phyloP scores from a whole-genome alignment of 2,113 vertebrate genomes.

The human (Homo sapiens) region DNA sequence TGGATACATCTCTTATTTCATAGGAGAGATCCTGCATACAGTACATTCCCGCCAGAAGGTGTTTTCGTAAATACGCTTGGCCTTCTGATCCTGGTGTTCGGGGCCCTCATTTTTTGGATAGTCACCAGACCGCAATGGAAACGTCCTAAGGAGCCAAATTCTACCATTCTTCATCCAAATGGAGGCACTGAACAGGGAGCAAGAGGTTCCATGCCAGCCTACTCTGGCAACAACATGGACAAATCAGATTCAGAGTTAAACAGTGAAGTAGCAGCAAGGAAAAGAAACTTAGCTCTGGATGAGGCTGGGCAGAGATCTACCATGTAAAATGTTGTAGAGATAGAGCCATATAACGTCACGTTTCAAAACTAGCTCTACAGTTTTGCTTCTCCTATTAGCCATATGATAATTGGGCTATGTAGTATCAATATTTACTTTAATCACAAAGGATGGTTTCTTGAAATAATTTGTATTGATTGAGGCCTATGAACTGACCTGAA shows the following conservation, averaged over 20 bases:
- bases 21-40: slow-evolving; percentile 83
- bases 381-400: slow-evolving; percentile 30
- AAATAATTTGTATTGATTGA: background rate
- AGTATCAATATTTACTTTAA: slow-evolving; percentile 44
- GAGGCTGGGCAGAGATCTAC: slow-evolving; percentile 86
- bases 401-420: background rate
- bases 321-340: slow-evolving; percentile 78
- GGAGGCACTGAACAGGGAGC: slow-evolving; percentile 70
- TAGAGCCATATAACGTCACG: background rate
- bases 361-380: background rate
- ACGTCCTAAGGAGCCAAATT: slow-evolving; percentile 87
- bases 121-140: slow-evolving; percentile 92
- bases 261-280: slow-evolving; percentile 84
- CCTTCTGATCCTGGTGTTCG: slow-evolving; percentile 90
- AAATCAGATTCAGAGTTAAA: slow-evolving; percentile 80
- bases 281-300: slow-evolving; percentile 86
- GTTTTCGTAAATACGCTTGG: slow-evolving; percentile 92
- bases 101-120: slow-evolving; percentile 92
- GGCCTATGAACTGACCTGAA: background rate
- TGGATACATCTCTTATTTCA: background rate
- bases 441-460: background rate
- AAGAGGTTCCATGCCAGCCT: slow-evolving; percentile 79
- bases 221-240: slow-evolving; percentile 56
- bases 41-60: slow-evolving; percentile 90
- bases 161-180: slow-evolving; percentile 70